Conservation (phyloP, 1,140 invertebrate genomes). For the Pseudomyrmex concolor region DNA sequence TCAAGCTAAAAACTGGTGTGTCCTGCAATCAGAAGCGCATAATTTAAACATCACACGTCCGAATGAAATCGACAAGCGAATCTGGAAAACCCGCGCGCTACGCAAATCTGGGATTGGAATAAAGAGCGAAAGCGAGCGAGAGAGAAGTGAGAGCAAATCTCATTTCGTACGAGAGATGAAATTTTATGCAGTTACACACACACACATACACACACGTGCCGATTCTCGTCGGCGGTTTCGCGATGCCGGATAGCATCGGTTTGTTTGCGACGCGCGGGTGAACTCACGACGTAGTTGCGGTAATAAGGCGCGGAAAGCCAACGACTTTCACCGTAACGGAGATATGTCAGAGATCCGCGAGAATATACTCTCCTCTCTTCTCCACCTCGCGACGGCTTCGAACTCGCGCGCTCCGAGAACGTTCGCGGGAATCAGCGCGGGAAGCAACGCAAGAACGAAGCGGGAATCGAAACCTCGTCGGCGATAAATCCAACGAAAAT, state of each 20-base stretch:
- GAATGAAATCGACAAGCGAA: not conserved
- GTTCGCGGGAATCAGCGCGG: not conserved
- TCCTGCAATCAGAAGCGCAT: conserved; percentile 60
- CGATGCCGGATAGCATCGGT: conserved; percentile 26
- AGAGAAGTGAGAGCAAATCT: not conserved
- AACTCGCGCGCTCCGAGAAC: not conserved
- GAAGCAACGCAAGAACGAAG: not conserved
- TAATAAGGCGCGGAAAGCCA: conserved; percentile 15
- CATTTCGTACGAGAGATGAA: not conserved
- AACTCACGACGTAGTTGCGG: not conserved
- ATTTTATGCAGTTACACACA: conserved; percentile 20
- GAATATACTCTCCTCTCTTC: not conserved
- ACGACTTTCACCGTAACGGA: conserved; percentile 48
- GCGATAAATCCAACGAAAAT: conserved; percentile 9
- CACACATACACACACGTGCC: not conserved
- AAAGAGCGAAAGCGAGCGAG: conserved; percentile 12
- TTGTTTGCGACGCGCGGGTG: conserved; percentile 2
- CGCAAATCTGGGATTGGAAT: not conserved
- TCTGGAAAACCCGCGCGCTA: not conserved
- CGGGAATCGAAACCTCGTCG: not conserved
- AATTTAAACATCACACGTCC: too few relatives aligned
- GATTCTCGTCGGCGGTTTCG: conserved; percentile 27
- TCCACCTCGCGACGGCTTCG: not conserved
- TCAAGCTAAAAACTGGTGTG: conserved; percentile 44
- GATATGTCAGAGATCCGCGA: conserved; percentile 26